Base-by-base conservation (phyloP, 2,113 vertebrate genomes). In the Lynx canadensis region DNA sequence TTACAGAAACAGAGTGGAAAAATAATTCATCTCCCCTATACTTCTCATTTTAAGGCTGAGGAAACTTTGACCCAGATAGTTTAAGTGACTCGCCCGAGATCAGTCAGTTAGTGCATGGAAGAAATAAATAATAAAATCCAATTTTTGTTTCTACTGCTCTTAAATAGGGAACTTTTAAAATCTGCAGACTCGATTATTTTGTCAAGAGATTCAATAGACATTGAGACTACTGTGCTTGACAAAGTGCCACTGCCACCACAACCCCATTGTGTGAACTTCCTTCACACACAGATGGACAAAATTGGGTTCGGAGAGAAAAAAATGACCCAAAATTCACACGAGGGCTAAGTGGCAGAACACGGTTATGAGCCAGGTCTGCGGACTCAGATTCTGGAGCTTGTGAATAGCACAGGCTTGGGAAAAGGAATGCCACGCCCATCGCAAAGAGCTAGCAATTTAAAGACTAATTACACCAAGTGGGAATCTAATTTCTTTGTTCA, bases 1-100 rank as follows among this genome's bases (percentile, higher is more conserved):
- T 55, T 48, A 10, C 9, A 95, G 79, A 95, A 84, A 84, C 13
- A 95, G 23, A 85, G 15, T 63, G 29, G 33, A 78, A 96, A 92
- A 79, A 83, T 65, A 91, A 91, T 93, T 93, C 21, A 65, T 69
- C 21, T n/a, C 36, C 73, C n/a, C 66, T 93, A 55, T 45, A 50
- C 21, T 69, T 86, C 73, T 78, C 15, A 74, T 73, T 68, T 78
- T 68, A 96, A 94, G n/a, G 5, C 45, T 94, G 29, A 91, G 45
- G 21, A 96, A 94, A 95, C 31, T 63, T 82, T 88, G 19, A 73
- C 3, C 12, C 48, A 66, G 18, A 57, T 41, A 69, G 8, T 38
- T 88, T 48, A 69, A 92, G 18, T 76, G 7, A 50, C 21, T 78
- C 95, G 31, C 5, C 52, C 15, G 13, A 45, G 19, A 93, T 68